phyloP scores from a whole-genome alignment of 1,140 invertebrate genomes.

The Aphidius ervi region DNA sequence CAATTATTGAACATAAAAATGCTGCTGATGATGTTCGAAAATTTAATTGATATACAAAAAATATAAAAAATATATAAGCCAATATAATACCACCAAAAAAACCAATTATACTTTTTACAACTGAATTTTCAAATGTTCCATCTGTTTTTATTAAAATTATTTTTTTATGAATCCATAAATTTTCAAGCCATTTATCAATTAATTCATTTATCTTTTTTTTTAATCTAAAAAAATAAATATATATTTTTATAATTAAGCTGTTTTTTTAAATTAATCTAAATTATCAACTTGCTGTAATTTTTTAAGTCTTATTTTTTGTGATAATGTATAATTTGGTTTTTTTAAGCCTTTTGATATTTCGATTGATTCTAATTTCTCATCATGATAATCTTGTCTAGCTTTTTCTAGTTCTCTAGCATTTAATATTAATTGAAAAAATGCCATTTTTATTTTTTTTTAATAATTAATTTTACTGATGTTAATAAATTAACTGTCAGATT shows the following conservation, averaged over 20 bases:
- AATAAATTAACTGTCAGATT: too few species aligned
- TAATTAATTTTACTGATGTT: too few species aligned
- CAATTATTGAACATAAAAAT: constrained; percentile 59
- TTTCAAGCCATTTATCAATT: constrained; percentile 40
- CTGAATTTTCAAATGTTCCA: constrained; percentile 58
- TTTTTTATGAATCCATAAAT: constrained; percentile 47
- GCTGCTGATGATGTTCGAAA: constrained; percentile 56
- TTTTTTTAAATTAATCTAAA: constrained; percentile 5
- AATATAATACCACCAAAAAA: constrained; percentile 60
- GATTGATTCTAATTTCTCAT: constrained; percentile 55
- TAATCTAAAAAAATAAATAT: constrained; percentile 31
- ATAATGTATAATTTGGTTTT: constrained; percentile 39
- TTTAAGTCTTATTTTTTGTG: constrained; percentile 46
- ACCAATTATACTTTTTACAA: constrained; percentile 59
- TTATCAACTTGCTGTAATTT: constrained; percentile 34
- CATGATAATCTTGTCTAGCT: constrained; percentile 45
- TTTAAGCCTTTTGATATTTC: constrained; percentile 41
- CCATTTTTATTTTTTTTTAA: constrained; percentile 29
- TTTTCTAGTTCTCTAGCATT: constrained; percentile 51
- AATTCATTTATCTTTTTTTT: constrained; percentile 43
- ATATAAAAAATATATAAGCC: constrained; percentile 63
- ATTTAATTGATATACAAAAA: constrained; percentile 62
- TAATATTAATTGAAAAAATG: constrained; percentile 46
- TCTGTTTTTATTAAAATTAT: constrained; percentile 51
- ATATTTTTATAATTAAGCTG: neutral